phyloP scores from a whole-genome alignment of 2,113 vertebrate genomes.

The Mirza zaza region DNA sequence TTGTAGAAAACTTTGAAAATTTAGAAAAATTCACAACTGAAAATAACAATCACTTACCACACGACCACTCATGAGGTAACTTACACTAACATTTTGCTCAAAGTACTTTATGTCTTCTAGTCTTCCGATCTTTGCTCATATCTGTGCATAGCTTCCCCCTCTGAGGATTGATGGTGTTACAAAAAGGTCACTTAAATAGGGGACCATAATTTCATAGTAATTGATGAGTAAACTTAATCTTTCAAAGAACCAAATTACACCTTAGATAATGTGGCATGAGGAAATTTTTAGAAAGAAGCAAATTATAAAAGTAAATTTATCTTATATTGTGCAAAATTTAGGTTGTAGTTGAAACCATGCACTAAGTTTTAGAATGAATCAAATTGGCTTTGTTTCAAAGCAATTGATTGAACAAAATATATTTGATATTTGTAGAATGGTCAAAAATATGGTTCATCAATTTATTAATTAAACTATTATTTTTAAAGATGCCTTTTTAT shows the following conservation, averaged over 20 bases:
- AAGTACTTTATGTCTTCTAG: not conserved
- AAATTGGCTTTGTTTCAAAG: not conserved
- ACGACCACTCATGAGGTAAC: not conserved
- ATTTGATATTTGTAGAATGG: not conserved
- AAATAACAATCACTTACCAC: not conserved
- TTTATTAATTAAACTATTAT: not conserved
- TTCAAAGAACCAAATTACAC: not conserved
- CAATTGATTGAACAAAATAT: not conserved
- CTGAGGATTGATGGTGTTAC: not conserved
- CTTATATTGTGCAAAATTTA: not conserved
- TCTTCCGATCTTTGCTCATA: not conserved
- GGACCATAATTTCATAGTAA: not conserved
- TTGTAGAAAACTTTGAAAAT: constrained; percentile 8
- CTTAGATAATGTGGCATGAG: too few species aligned
- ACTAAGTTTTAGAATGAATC: not conserved
- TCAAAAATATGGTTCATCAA: not conserved
- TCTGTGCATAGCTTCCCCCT: not conserved
- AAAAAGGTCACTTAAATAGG: not conserved
- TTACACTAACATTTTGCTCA: not conserved
- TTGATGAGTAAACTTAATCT: not conserved
- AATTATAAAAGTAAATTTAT: not conserved
- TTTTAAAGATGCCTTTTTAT: not conserved
- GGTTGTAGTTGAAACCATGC: not conserved
- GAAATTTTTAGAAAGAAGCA: not conserved
- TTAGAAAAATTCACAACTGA: not conserved